Base-by-base conservation (phyloP, 2,113 vertebrate species). In the Cariama cristata region DNA sequence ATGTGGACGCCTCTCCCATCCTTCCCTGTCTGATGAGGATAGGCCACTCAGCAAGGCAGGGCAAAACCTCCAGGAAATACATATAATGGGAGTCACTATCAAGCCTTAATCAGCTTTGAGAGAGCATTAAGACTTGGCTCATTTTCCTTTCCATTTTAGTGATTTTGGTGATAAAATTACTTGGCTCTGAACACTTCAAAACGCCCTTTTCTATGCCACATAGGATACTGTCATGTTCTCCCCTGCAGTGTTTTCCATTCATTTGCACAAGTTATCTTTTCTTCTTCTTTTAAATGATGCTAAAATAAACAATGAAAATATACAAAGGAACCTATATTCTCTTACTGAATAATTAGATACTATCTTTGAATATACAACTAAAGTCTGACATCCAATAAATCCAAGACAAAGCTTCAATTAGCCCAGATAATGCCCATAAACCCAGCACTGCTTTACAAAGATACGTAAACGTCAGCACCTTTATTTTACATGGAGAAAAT, bases 1-100 rank as follows among this genome's bases (percentile, higher is more conserved):
- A 97, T 97, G 93, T 73, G 92, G 93, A 72, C 24, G 93, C 92
- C 96, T 96, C 95, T 95, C 96, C 95, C 93, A 97, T 91, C 97
- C 95, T 97, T 90, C 84, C 73, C 60, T 55, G 42, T 5, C 75
- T 77, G 83, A 66, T 19, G 68, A 88, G 86, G 58, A 64, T 0
- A 63, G 42, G 58, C 22, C 93, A 58, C 20, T 8, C 68, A 87
- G 64, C 38, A 35, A 91, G 80, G 91, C 80, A 96, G 95, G 80
- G 87, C 87, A 82, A 94, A 96, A 85, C 87, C 96, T 90, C 49
- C 96, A 97, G 97, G 97, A 97, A 97, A 96, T 4, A 49, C 77
- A 91, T 13, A 75, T 44, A 66, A 96, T 96, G 77, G 64, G 40
- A 95, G 69, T 50, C 92, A 88, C 89, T 45, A 26, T 35, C 23